phyloP scores from a whole-genome alignment of 1,140 invertebrate species.

The Drosophila quadrilineata region DNA sequence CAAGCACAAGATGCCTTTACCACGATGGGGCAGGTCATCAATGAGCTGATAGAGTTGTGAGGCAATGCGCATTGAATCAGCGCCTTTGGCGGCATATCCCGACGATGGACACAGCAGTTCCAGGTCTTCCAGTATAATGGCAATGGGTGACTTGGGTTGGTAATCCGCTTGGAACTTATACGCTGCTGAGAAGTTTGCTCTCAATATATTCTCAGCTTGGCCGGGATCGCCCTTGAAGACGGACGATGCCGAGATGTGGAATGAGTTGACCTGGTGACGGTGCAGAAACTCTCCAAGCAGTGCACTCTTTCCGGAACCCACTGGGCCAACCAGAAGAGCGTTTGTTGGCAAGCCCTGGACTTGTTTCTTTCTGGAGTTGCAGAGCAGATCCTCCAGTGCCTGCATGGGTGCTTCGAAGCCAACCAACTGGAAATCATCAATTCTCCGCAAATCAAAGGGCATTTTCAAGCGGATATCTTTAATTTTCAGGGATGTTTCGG shows the following conservation, averaged over 20 bases:
- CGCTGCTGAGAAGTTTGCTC: constrained; percentile 79
- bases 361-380: not conserved
- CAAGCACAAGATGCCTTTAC: constrained; percentile 73
- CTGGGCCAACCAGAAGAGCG: constrained; percentile 53
- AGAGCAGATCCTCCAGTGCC: constrained; percentile 47
- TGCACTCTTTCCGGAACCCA: constrained; percentile 62
- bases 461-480: constrained; percentile 36
- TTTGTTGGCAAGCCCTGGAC: constrained; percentile 43
- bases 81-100: constrained; percentile 28
- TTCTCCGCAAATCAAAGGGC: constrained; percentile 1
- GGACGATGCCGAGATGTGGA: constrained; percentile 54
- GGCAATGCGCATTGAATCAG: constrained; percentile 58
- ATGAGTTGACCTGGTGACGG: constrained; percentile 51
- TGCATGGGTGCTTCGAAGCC: constrained; percentile 44
- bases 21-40: constrained; percentile 62
- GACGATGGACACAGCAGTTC: constrained; percentile 70
- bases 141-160: constrained; percentile 38
- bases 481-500: constrained; percentile 25
- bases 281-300: constrained; percentile 48
- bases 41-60: constrained; percentile 76
- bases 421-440: not conserved
- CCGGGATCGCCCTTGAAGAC: constrained; percentile 80
- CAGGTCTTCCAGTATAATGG: constrained; percentile 80
- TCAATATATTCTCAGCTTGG: constrained; percentile 80
- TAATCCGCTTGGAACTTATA: constrained; percentile 50